Base-by-base conservation (phyloP, 2,113 vertebrate genomes). In the Pogona vitticeps region DNA sequence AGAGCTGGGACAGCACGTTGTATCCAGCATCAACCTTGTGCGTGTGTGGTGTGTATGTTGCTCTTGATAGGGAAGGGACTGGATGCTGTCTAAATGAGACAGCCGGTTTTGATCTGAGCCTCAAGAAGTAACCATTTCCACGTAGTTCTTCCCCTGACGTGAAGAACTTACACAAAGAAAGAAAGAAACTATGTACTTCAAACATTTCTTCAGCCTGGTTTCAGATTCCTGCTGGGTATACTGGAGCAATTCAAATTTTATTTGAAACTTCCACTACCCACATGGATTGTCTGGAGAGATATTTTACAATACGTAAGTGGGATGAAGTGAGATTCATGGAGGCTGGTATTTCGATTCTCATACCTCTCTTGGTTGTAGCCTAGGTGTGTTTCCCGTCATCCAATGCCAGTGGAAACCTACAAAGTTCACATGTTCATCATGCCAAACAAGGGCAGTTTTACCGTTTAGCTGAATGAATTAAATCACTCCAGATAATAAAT, bases 11-110 rank as follows among this genome's bases (percentile, higher is more conserved):
- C 7, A 10, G 2, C 13, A 0, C 38, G 10, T 9, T 83, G 80
- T 23, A 28, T 42, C 0, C 17, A 33, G 58, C 42, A 77, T 33
- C 18, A 10, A 2, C 26, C 68, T 70, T 70, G 56, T n/a, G n/a
- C n/a, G 75, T 14, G 38, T 8, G 68, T 65, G 76, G 68, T n/a
- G 83, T 0, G 0, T 28, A 52, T n/a, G n/a, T n/a, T n/a, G 59
- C 79, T 56, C 2, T 82, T 31, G 26, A 0, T 20, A 65, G 58
- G 3, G 26, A 13, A 65, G 46, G 61, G 85, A 76, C 26, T 52
- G 18, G n/a, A 58, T 78, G 0, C 1, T 3, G 63, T 15, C 67
- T 59, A 46, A 63, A 0, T 21, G 75, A 90, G 83, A 3, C 76
- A 80, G 80, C 12, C 1, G 14, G 9, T 80, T 31, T 85, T 20